These are phyloP conservation scores for Thera britannica DNA, from an alignment of 2,888 invertebrate genomes.

Conservation along the genomic window DNA sequence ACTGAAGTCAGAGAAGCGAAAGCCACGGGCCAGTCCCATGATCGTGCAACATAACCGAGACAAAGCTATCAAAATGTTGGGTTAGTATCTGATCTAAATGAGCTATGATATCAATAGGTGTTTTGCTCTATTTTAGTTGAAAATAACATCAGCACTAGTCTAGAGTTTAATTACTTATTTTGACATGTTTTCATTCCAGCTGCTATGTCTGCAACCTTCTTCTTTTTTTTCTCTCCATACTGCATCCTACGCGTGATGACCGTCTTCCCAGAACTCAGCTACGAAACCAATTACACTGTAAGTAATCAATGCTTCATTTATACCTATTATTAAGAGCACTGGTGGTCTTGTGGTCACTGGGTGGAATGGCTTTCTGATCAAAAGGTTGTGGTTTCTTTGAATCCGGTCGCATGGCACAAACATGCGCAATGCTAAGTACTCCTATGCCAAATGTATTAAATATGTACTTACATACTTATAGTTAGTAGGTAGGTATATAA, in stretches of 20 bases:
- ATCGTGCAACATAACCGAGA: slow-evolving; percentile 71
- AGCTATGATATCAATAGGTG: not conserved
- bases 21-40: slow-evolving; percentile 78
- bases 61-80: slow-evolving; percentile 91
- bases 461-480: too few species aligned
- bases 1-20: slow-evolving; percentile 85
- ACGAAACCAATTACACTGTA: slow-evolving; percentile 66
- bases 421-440: too few species aligned
- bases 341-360: too few species aligned
- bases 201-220: slow-evolving; percentile 76
- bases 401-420: too few species aligned
- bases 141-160: too few species aligned
- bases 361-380: too few species aligned
- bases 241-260: slow-evolving; percentile 90
- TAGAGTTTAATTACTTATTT: not conserved
- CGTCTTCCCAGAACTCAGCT: slow-evolving; percentile 78
- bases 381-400: too few species aligned
- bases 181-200: slow-evolving; percentile 56
- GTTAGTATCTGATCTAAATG: slow-evolving; percentile 77
- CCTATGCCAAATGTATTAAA: too few species aligned
- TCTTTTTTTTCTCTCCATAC: slow-evolving; percentile 92
- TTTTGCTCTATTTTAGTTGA: too few species aligned
- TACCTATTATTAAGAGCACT: too few species aligned
- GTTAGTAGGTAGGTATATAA: too few species aligned
- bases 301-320: slow-evolving; percentile 43